These are phyloP conservation scores for Anastatus disparis DNA, from an alignment of 1,140 invertebrate species.

Conservation along the genomic window DNA sequence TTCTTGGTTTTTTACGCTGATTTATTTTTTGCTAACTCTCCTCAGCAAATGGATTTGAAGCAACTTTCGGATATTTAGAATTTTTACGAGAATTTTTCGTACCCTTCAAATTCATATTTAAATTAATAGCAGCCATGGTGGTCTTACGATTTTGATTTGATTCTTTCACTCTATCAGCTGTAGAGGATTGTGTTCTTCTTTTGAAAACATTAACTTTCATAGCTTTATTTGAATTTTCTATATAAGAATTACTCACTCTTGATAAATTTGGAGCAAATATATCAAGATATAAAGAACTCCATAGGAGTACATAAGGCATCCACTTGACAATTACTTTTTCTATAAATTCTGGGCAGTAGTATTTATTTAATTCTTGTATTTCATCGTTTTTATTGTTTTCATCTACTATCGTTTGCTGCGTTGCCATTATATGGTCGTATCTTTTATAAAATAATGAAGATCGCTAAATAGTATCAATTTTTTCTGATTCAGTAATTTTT, in stretches of 20 bases:
- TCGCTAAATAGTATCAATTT: background rate
- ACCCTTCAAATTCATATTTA: background rate
- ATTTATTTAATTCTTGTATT: background rate
- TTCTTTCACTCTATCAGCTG: conserved; percentile 4
- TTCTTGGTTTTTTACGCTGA: too few species aligned
- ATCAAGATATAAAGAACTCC: conserved; percentile 25
- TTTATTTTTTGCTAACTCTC: background rate
- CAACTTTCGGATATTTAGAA: background rate
- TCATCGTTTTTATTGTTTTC: background rate
- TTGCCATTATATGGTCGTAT: background rate
- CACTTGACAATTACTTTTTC: conserved; percentile 1
- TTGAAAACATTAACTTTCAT: conserved; percentile 14
- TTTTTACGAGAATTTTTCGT: background rate
- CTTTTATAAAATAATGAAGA: conserved; percentile 1
- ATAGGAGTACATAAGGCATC: conserved; percentile 30
- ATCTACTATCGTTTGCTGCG: too few species aligned
- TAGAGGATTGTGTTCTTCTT: background rate
- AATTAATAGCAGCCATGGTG: background rate
- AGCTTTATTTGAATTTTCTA: conserved; percentile 19
- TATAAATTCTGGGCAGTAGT: conserved; percentile 21
- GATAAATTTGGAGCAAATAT: too few species aligned
- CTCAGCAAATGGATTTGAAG: background rate
- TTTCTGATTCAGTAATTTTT: background rate
- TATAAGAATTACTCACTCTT: conserved; percentile 35
- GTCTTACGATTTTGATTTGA: too few species aligned